Evolutionary conservation across 92 coral and sea anemone genomes (phyloP).

Genomic region (Zoanthus sansibaricus): DNA sequence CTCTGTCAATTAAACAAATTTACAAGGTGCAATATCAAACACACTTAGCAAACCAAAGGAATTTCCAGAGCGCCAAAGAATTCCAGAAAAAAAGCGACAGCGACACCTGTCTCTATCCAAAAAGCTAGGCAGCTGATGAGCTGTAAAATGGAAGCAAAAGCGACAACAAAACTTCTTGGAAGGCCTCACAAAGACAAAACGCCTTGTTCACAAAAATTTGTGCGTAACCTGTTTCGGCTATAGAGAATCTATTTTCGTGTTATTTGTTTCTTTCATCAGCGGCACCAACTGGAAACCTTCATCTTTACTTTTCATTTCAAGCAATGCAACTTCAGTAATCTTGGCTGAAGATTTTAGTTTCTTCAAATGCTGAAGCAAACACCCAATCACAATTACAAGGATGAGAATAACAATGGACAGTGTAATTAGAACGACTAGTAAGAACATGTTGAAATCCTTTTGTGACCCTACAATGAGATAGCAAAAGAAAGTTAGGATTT

Average conservation of each 20-base stretch:
- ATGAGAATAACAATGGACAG: neutral
- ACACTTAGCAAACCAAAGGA: too few species aligned
- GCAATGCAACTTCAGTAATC: neutral
- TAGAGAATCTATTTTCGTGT: neutral
- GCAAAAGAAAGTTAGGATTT: neutral
- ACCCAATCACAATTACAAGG: conserved; percentile 16
- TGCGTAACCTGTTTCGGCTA: neutral
- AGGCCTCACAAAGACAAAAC: too few species aligned
- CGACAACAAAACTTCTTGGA: too few species aligned
- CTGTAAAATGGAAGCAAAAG: too few species aligned
- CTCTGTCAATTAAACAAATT: too few species aligned
- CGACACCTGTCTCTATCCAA: too few species aligned
- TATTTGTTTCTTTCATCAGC: conserved; percentile 5
- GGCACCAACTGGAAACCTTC: neutral
- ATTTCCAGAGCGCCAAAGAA: too few species aligned
- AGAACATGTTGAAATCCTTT: neutral
- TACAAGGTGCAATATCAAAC: too few species aligned
- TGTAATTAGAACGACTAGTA: neutral
- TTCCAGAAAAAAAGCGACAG: too few species aligned
- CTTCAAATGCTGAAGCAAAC: neutral
- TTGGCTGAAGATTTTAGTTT: neutral
- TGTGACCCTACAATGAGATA: neutral
- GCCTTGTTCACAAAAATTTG: too few species aligned
- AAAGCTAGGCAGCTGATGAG: too few species aligned
- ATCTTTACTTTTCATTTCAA: neutral